Evolutionary conservation across 1,140 invertebrate genomes (phyloP), one percentile per base, ranked within the genome.

Genomic region (Neodiprion fabricii): DNA sequence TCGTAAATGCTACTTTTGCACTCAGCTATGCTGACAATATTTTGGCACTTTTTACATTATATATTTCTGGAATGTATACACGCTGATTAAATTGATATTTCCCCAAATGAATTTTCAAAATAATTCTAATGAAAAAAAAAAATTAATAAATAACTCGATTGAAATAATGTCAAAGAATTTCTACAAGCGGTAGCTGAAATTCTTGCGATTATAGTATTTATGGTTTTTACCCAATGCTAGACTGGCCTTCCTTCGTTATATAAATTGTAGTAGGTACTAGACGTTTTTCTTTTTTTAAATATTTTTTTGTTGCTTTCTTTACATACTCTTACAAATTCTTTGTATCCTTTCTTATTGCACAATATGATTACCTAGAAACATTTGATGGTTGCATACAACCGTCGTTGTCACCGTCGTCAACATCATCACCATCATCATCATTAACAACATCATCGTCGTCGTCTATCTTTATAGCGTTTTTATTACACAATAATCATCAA

Each of bases 271-370:
- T 40, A 40, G 28, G 53, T 61, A 61, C 11, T 61, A 61, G 9
- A 61, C n/a, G 53, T 61, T 61, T 61, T 61, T 61, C n/a, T 61
- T 61, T 61, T 61, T 61, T 61, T 61, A 61, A 61, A 14, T 61
- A 17, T 14, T 14, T 14, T 61, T 61, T 61, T 61, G 11, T 61
- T 12, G 8, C 9, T 61, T 61, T 61, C 5, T 40, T 40, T 40
- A 40, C 28, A 14, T 61, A 14, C n/a, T 61, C n/a, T 61, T 61
- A 61, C 7, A 17, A 61, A 61, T 61, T 14, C 11, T 61, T 3
- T 61, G n/a, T 61, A 9, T 61, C 9, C n/a, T 61, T 61, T 12
- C n/a, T 61, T 61, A 61, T 61, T 61, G 53, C 53, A 61, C 53
- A 61, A 61, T 61, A 61, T 61, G 53, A 61, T 61, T 61, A 7